phyloP scores from a whole-genome alignment of 2,797 vertebrate genomes.

The Arvicola amphibius region DNA sequence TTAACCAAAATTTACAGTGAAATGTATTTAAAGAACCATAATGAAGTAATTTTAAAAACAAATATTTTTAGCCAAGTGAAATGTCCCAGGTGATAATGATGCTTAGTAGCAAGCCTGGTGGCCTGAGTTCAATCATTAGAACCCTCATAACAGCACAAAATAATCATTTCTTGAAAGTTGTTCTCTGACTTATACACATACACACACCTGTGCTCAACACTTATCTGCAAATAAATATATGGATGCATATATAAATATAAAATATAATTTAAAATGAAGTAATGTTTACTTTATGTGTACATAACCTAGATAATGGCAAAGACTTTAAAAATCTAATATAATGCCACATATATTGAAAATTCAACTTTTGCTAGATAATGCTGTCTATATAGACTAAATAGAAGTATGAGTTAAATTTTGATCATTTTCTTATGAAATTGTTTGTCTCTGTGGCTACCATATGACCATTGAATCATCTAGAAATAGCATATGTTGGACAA shows the following conservation, averaged over 20 bases:
- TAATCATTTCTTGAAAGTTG: neutral
- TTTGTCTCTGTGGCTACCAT: neutral
- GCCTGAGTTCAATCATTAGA: neutral
- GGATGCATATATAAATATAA: too few relatives aligned
- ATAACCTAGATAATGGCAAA: neutral
- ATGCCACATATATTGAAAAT: neutral
- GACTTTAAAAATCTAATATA: constrained; percentile 24
- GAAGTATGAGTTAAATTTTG: neutral
- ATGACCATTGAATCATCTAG: neutral
- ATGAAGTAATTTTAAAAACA: neutral
- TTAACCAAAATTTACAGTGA: neutral
- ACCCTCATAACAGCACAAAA: neutral
- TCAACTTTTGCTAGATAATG: neutral
- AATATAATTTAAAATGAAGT: neutral
- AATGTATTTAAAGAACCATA: neutral
- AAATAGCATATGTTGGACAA: neutral
- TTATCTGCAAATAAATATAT: neutral
- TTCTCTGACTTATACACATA: neutral
- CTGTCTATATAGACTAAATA: neutral
- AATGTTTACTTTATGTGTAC: neutral
- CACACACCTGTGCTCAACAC: neutral
- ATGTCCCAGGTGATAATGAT: fast-evolving
- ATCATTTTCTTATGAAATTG: neutral
- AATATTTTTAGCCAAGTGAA: neutral
- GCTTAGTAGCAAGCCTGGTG: too few relatives aligned